Base-by-base conservation (phyloP, 2,888 invertebrate genomes). In the Yponomeuta cagnagella region DNA sequence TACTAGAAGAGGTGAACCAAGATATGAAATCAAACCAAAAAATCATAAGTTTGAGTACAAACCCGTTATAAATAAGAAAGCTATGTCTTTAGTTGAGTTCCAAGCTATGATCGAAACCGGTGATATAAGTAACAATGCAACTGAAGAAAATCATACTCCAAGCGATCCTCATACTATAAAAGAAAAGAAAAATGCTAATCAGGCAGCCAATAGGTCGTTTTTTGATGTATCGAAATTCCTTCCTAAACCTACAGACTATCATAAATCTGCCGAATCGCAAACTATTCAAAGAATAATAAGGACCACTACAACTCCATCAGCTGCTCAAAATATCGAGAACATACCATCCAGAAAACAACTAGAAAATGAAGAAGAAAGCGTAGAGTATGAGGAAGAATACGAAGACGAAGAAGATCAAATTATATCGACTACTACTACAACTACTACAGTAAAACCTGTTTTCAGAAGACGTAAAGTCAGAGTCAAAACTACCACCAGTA, bases 1-100 rank as follows among this genome's bases (percentile, higher is more conserved):
- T 73, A 76, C 80, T 63, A 81, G 90, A 33, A 82, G 87, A 77
- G 89, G 88, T 69, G 92, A 92, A 78, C 92, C 92, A 2, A 84
- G 86, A 72, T 92, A 88, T 74, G 92, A 92, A 80, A 73, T 88
- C 15, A 82, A 81, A 73, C 82, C 80, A 48, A 37, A 73, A 68
- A 90, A 90, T 75, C 90, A 91, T 71, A 91, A 89, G 75, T 12
- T 77, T 31, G 77, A 80, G 71, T 88, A 90, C 71, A 82, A 83
- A 43, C 86, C 89, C 10, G 84, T 88, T 10, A 81, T 83, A 78
- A 85, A 86, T 71, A 87, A 80, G 74, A 85, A 80, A 75, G 75
- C 86, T 0, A 84, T 90, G 76, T 82, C 89, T 31, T 30, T 80
- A 48, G 80, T 84, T 73, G 89, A 87, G 70, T 89, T 87, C 72